A percentile compares a stretch with the other conserved stretches of the same genome.
Evolutionary conservation across 2,888 invertebrate species (phyloP).

Genomic region (Euzophera pinguis): DNA sequence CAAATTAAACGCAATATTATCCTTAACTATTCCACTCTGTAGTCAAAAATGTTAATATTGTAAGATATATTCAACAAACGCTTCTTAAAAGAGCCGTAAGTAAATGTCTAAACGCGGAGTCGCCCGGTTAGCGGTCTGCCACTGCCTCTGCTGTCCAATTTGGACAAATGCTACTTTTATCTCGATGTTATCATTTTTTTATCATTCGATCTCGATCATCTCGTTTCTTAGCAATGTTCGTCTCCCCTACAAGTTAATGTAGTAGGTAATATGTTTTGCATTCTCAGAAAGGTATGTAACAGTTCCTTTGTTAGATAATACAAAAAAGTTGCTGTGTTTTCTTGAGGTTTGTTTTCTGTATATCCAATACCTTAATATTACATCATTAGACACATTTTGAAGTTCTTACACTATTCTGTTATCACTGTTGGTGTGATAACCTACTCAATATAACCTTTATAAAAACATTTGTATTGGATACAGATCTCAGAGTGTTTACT

Average conservation of each 20-base stretch:
- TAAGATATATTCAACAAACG: constrained; percentile 16
- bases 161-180: constrained; percentile 51
- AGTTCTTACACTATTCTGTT: constrained; percentile 21
- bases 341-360: constrained; percentile 17
- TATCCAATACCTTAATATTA: constrained; percentile 23
- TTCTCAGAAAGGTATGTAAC: constrained; percentile 62
- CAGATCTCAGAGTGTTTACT: constrained; percentile 2
- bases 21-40: constrained; percentile 25
- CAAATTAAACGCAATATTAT: constrained; percentile 42
- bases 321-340: constrained; percentile 9
- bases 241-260: constrained; percentile 31
- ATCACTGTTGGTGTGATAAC: constrained; percentile 35
- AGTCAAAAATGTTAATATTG: constrained; percentile 21
- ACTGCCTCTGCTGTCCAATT: constrained; percentile 24
- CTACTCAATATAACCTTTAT: constrained; percentile 42
- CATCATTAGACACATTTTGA: constrained; percentile 28
- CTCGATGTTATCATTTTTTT: constrained; percentile 63
- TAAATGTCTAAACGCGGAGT: constrained; percentile 21
- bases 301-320: constrained; percentile 30
- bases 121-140: constrained; percentile 30
- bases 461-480: constrained; percentile 1
- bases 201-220: constrained; percentile 59
- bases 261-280: constrained; percentile 56
- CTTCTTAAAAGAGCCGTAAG: constrained; percentile 27
- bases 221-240: constrained; percentile 39